phyloP scores from a whole-genome alignment of 1,140 invertebrate species.

The Formica exsecta region DNA sequence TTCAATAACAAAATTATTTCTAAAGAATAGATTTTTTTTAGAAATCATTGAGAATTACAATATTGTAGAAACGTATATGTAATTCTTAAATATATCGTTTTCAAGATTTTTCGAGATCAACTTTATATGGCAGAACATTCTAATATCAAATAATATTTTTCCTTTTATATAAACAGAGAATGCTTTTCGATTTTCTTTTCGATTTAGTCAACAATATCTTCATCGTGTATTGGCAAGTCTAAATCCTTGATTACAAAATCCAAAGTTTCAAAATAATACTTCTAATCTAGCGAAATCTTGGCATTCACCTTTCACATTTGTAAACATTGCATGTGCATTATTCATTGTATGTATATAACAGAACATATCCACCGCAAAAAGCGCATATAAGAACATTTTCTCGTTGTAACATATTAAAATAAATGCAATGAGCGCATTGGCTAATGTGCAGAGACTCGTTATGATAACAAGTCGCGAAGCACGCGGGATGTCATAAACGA shows the following conservation, averaged over 20 bases:
- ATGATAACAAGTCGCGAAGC: slow-evolving; percentile 25
- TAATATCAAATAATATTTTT: neutral
- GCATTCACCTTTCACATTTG: slow-evolving; percentile 13
- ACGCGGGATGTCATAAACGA: slow-evolving; percentile 7
- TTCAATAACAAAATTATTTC: neutral
- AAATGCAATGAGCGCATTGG: slow-evolving; percentile 14
- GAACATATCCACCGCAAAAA: neutral
- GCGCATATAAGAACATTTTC: neutral
- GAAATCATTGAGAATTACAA: too few species aligned
- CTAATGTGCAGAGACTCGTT: slow-evolving; percentile 32
- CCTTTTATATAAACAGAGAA: neutral
- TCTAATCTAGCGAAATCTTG: slow-evolving; percentile 9
- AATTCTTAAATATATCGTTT: neutral
- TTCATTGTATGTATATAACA: neutral
- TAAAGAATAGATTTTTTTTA: neutral
- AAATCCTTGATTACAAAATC: slow-evolving; percentile 15
- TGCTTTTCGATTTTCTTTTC: neutral
- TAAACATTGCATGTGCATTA: slow-evolving; percentile 1
- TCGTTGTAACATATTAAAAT: slow-evolving; percentile 9
- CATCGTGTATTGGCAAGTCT: neutral
- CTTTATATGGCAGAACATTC: neutral
- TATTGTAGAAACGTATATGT: neutral
- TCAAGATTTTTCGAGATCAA: neutral
- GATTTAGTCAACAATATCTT: neutral
- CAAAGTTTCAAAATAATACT: slow-evolving; percentile 21